Evolutionary conservation across 2,888 invertebrate genomes (phyloP), one percentile per base, ranked within the genome.

Genomic region (Bellardia pandia): DNA sequence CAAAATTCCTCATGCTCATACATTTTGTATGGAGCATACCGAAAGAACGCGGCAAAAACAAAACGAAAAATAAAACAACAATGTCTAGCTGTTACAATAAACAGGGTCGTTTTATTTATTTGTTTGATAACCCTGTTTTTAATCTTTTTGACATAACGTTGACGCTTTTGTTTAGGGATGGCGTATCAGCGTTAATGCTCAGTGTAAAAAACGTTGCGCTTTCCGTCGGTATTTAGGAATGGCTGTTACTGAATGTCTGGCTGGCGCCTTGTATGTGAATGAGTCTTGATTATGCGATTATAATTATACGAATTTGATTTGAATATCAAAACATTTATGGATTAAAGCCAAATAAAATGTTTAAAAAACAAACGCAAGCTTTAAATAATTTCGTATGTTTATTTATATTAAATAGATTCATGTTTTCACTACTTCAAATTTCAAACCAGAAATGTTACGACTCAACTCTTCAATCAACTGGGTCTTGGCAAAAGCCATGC

Each of bases 401-500:
- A n/a, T 56, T 71, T 71, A 37, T 37, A 37, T 37, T 60, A 6
- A 51, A 82, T 23, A 16, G 11, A 77, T 53, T 83, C 45, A 85
- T 62, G 78, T 13, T 37, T 88, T 81, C 11, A 89, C 16, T 30
- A 96, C 94, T 92, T 96, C 95, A 91, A 96, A 97, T 62, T 94
- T 95, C 13, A 96, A 91, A 56, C 96, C 96, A 92, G 96, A 95
- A 66, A 89, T 88, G 62, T 86, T 78, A 58, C 96, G 95, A 80
- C 95, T 94, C 7, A 98, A 94, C 86, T 96, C 95, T 16, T 96
- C 94, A 79, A 98, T 95, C 33, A 98, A 93, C 33, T 95, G 95
- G 0, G 98, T 98, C 88, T 97, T 95, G 6, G 94, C 94, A 94
- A 98, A 98, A 0, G 97, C 98, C 30, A 95, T 95, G 0, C 96